phyloP scores from a whole-genome alignment of 2,113 vertebrate species.

The Neogobius melanostomus region DNA sequence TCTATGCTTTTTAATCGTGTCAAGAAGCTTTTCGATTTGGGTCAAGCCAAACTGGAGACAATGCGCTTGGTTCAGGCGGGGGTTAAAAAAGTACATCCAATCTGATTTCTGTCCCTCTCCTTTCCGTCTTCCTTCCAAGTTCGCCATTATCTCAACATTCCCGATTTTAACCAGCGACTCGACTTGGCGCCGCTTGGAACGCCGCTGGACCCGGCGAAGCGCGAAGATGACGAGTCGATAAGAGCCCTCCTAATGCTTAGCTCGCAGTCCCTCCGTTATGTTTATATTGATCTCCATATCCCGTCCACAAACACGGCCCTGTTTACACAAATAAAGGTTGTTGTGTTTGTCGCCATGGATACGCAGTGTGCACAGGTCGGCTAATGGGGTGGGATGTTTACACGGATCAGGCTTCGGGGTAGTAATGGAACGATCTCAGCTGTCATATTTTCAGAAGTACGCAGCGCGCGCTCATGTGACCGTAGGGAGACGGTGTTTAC shows the following conservation, averaged over 20 bases:
- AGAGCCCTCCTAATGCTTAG: constrained; percentile 1
- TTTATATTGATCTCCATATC: constrained; percentile 56
- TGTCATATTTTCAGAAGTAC: constrained; percentile 47
- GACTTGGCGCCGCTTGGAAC: neutral
- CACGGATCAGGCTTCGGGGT: constrained; percentile 38
- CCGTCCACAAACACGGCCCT: constrained; percentile 54
- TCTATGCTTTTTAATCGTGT: too few relatives aligned
- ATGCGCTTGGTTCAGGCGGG: too few relatives aligned
- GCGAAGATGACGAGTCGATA: constrained; percentile 21
- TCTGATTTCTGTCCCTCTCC: too few relatives aligned
- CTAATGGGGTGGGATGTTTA: constrained; percentile 61
- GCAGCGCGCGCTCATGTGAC: constrained; percentile 20
- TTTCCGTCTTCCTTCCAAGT: too few relatives aligned
- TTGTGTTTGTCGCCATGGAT: constrained; percentile 56
- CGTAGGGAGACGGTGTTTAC: constrained; percentile 24
- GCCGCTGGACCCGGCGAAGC: constrained; percentile 11
- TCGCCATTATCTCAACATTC: too few relatives aligned
- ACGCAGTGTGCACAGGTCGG: constrained; percentile 50
- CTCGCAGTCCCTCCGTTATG: constrained; percentile 38
- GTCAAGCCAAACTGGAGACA: too few relatives aligned
- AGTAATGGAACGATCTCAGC: constrained; percentile 54
- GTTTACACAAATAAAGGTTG: constrained; percentile 66
- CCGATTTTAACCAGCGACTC: too few relatives aligned
- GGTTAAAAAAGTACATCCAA: too few relatives aligned
- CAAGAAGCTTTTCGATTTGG: too few relatives aligned